A percentile compares a stretch with the other conserved stretches of the same genome.
Evolutionary conservation across 2,888 invertebrate genomes (phyloP).

Genomic region (Sarcophaga caerulescens): DNA sequence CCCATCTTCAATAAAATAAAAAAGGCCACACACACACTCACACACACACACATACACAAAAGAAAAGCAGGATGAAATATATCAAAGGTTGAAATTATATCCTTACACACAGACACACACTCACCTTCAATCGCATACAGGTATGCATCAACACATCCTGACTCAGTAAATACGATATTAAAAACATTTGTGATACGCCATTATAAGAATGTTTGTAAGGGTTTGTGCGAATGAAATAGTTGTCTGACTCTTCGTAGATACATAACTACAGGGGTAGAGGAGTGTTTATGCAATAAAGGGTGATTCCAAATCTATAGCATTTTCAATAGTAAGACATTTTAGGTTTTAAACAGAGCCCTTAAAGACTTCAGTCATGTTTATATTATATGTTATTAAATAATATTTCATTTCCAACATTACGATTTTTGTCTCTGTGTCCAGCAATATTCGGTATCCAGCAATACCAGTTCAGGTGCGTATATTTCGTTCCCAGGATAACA

Average conservation of each 20-base stretch:
- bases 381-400: too few species aligned
- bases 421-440: too few species aligned
- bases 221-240: background rate
- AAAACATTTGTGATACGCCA: background rate
- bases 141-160: background rate
- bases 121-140: background rate
- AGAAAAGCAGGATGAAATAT: background rate
- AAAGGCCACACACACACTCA: too few species aligned
- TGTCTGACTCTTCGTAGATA: background rate
- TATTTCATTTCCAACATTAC: too few species aligned
- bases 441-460: too few species aligned
- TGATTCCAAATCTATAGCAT: conserved; percentile 42
- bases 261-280: background rate
- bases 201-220: background rate
- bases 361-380: background rate
- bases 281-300: conserved; percentile 40
- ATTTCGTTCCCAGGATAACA: too few species aligned
- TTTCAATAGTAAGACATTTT: conserved; percentile 23
- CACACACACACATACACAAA: background rate
- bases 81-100: background rate
- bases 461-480: too few species aligned
- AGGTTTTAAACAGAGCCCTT: background rate
- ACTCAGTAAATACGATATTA: background rate
- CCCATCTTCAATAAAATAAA: conserved; percentile 22
- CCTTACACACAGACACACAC: background rate